phyloP scores from a whole-genome alignment of 2,888 invertebrate genomes.

The Melinaea menophilus region DNA sequence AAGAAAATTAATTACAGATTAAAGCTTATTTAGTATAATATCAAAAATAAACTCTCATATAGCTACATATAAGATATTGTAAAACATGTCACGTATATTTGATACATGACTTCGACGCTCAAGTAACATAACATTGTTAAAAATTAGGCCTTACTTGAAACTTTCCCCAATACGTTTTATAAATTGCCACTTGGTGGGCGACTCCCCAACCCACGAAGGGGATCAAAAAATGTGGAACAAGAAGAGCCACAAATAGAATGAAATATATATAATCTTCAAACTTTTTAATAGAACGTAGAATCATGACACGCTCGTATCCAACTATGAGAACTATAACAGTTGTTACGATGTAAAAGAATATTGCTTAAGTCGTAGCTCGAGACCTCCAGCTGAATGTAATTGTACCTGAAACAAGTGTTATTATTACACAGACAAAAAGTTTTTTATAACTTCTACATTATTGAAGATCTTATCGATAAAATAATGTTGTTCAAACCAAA shows the following conservation, averaged over 20 bases:
- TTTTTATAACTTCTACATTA: no score
- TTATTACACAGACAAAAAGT: no score
- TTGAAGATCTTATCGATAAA: no score
- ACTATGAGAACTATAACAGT: conserved; percentile 78
- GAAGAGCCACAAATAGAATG: conserved; percentile 80
- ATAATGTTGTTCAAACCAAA: no score
- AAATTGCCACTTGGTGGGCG: conserved; percentile 80
- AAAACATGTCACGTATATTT: conserved; percentile 17
- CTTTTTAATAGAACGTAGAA: conserved; percentile 78
- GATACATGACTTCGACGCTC: conserved; percentile 16
- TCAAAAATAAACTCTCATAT: no score
- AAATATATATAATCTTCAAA: conserved; percentile 85
- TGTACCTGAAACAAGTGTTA: conserved; percentile 54
- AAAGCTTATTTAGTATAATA: no score
- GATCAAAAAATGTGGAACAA: conserved; percentile 84
- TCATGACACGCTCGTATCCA: conserved; percentile 79
- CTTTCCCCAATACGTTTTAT: conserved; percentile 83
- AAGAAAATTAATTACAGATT: no score
- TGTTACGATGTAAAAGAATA: conserved; percentile 80
- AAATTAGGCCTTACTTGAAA: conserved; percentile 74
- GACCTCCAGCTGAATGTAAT: conserved; percentile 83
- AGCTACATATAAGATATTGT: no score
- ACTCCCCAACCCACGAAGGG: conserved; percentile 85
- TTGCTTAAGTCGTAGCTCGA: conserved; percentile 79
- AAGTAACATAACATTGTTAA: conserved; percentile 22